phyloP scores from a whole-genome alignment of 2,888 invertebrate species.

The Lepidocyrtoides sp. region DNA sequence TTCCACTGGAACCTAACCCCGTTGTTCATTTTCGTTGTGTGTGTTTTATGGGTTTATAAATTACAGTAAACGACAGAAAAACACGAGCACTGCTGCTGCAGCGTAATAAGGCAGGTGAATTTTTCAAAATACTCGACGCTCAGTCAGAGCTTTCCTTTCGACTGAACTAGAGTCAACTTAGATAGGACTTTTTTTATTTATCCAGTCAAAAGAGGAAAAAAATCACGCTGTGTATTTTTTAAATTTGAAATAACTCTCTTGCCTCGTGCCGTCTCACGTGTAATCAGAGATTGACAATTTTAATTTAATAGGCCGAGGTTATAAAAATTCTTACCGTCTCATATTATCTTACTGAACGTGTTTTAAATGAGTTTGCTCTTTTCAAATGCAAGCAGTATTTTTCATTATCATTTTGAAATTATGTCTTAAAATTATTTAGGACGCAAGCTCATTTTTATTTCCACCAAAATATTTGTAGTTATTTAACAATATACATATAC shows the following conservation, averaged over 20 bases:
- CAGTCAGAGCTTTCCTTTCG: no score
- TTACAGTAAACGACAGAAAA: neutral
- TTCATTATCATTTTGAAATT: neutral
- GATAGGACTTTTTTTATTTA: no score
- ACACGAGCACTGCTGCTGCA: neutral
- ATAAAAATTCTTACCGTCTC: neutral
- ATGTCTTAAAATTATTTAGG: neutral
- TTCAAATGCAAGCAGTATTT: neutral
- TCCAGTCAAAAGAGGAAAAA: no score
- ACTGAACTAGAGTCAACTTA: no score
- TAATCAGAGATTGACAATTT: slow-evolving; percentile 42
- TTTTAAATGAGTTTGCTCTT: neutral
- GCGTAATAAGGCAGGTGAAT: neutral
- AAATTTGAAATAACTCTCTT: no score
- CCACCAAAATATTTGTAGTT: neutral
- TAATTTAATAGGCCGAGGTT: slow-evolving; percentile 38
- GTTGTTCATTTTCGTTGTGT: neutral
- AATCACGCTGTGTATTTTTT: no score
- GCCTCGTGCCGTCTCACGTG: neutral
- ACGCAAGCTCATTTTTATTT: neutral
- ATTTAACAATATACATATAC: no score
- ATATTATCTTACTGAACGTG: neutral
- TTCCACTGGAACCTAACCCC: neutral
- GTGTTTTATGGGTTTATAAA: slow-evolving; percentile 16
- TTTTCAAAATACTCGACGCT: neutral